Conservation (phyloP, 1,140 invertebrate genomes). For the Cylas formicarius region DNA sequence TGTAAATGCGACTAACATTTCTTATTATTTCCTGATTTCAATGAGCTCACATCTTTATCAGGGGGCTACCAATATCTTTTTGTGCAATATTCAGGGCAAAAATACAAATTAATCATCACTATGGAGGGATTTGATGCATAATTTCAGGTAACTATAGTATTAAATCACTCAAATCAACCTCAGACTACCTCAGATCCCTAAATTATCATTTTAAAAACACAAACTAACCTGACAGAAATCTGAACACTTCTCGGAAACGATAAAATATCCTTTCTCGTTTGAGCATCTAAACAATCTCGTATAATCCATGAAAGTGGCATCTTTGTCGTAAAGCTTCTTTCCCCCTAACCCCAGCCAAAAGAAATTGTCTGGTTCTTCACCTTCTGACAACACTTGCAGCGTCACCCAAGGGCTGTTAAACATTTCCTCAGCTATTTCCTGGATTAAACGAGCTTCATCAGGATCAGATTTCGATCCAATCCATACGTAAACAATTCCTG, state of each 20-base stretch:
- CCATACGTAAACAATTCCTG: constrained; percentile 97
- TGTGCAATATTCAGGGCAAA: too few species aligned
- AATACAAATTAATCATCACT: too few species aligned
- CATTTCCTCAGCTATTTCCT: constrained; percentile 91
- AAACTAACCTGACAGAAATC: constrained; percentile 96
- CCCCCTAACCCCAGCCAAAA: constrained; percentile 96
- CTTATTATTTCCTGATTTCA: too few species aligned
- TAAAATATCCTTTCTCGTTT: constrained; percentile 99
- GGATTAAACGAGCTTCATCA: constrained; percentile 80
- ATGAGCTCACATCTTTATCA: too few species aligned
- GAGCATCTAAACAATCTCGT: constrained; percentile 96
- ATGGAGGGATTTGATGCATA: too few species aligned
- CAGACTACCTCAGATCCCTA: too few species aligned
- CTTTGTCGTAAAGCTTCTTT: constrained; percentile 83
- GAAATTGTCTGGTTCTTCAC: constrained; percentile 98
- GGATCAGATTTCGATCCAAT: constrained; percentile 82
- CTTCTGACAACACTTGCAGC: constrained; percentile 85
- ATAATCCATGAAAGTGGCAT: constrained; percentile 90
- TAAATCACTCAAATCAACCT: too few species aligned
- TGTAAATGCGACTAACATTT: too few species aligned
- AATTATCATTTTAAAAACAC: background rate
- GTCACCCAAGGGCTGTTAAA: constrained; percentile 86
- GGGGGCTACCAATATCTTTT: too few species aligned
- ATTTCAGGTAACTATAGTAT: too few species aligned
- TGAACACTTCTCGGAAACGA: constrained; percentile 97